These are phyloP conservation scores for Holotrichia oblita DNA, from an alignment of 1,140 invertebrate species.

Conservation along the genomic window DNA sequence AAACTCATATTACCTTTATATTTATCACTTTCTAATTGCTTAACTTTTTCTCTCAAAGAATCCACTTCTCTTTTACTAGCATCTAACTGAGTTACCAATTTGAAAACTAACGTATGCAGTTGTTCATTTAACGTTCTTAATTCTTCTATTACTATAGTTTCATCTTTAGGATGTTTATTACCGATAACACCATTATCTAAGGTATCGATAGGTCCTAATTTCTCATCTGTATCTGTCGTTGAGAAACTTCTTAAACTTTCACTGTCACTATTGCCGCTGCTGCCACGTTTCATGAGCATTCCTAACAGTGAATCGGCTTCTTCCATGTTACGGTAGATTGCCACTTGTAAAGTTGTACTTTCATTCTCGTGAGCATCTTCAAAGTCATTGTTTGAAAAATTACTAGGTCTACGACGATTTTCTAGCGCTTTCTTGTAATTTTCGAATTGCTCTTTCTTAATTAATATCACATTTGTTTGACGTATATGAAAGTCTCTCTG, in stretches of 20 bases:
- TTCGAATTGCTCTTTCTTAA: constrained; percentile 68
- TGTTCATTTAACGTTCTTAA: constrained; percentile 68
- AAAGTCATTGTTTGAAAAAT: constrained; percentile 52
- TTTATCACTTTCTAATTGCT: constrained; percentile 64
- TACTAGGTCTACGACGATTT: constrained; percentile 61
- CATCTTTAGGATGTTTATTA: constrained; percentile 67
- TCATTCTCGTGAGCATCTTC: constrained; percentile 60
- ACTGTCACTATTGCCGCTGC: constrained; percentile 51
- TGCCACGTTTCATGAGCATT: constrained; percentile 58
- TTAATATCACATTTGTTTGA: constrained; percentile 66
- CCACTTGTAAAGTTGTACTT: constrained; percentile 63
- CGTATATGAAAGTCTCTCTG: constrained; percentile 71
- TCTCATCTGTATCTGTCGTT: constrained; percentile 50
- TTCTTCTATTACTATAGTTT: constrained; percentile 69
- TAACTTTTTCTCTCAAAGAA: constrained; percentile 63
- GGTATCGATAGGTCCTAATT: constrained; percentile 53
- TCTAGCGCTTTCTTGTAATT: constrained; percentile 68
- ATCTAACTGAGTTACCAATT: constrained; percentile 69
- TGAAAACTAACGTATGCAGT: constrained; percentile 66
- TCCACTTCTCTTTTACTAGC: constrained; percentile 67
- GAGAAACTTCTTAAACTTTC: constrained; percentile 51
- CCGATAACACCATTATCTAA: constrained; percentile 59
- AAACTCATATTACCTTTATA: constrained; percentile 57
- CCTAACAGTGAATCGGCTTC: constrained; percentile 70
- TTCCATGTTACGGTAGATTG: constrained; percentile 69